Base-by-base conservation (phyloP, 2,797 vertebrate species). In the Enteromius paludinosus region DNA sequence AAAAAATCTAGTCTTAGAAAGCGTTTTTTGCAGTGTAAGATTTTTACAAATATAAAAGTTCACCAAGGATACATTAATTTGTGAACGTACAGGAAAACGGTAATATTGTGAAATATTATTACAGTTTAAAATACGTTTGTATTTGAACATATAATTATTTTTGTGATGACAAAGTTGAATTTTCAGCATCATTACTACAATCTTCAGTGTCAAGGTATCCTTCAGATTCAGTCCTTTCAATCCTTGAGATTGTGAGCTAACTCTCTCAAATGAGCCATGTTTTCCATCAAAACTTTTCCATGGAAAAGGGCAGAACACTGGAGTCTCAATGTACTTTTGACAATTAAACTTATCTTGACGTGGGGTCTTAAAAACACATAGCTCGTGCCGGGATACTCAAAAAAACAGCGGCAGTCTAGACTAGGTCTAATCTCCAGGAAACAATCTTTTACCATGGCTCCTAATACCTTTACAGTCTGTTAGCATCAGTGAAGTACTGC, bases 391-490 rank as follows among this genome's bases (percentile, higher is more conserved):
- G 59, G 18, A 61, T 23, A 12, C 38, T 18, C n/a, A 54, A 5
- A 56, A 75, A 76, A 14, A 45, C 8, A 28, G 38, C 3, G 0
- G 15, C 61, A 78, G 75, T 78, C 75, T 78, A 78, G 61, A 78
- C 52, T 30, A 33, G 52, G 6, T 56, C 52, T 45, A 59, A 70
- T 71, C 78, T 61, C 38, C 35, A 45, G 66, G 59, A 73, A 73
- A 64, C 59, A 49, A 41, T 61, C 43, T 64, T 81, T 52, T 73
- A 81, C 72, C 56, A 18, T 25, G 6, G 28, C 33, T 35, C 62
- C 47, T 64, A 73, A 81, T 73, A 59, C 45, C 30, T 81, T 72
- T 52, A 73, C 69, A 25, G 41, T 73, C 56, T 62, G 69, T 49
- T 17, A 10, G 20, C 15, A 61, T 71, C 14, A 8, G 43, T 52